Evolutionary conservation across 2,888 invertebrate genomes (phyloP).

Genomic region (Eilema griseolum): DNA sequence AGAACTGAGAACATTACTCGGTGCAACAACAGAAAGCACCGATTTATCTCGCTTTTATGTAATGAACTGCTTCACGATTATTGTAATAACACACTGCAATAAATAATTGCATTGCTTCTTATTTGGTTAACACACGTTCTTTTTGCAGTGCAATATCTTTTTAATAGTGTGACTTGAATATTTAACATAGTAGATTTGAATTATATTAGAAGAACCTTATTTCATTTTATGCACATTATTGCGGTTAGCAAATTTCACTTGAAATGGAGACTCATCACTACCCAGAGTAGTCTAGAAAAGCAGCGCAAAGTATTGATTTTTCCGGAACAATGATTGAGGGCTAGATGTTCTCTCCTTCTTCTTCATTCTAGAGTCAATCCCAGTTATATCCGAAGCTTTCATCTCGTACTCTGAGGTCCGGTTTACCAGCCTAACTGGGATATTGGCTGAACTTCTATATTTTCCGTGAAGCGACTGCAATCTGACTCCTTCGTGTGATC

Average conservation of each 20-base stretch:
- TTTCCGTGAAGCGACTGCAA: no score
- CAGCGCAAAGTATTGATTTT: no score
- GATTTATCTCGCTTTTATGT: constrained; percentile 29
- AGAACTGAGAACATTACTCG: constrained; percentile 58
- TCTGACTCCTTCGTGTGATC: no score
- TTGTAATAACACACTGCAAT: constrained; percentile 24
- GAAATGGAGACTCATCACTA: neutral
- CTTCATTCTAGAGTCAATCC: no score
- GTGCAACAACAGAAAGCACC: constrained; percentile 25
- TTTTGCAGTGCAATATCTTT: neutral
- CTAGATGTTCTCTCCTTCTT: no score
- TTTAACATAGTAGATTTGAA: neutral
- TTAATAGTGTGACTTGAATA: neutral
- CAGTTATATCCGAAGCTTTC: no score
- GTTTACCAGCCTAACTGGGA: no score
- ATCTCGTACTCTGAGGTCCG: no score
- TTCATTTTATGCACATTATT: neutral
- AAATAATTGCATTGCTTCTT: constrained; percentile 16
- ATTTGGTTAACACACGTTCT: constrained; percentile 16
- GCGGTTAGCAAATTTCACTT: neutral
- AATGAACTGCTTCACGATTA: constrained; percentile 21
- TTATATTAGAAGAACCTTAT: neutral
- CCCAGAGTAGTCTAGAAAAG: neutral
- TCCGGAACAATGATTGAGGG: no score
- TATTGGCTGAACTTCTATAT: no score